phyloP scores from a whole-genome alignment of 1,140 invertebrate species.

The Orius laevigatus region DNA sequence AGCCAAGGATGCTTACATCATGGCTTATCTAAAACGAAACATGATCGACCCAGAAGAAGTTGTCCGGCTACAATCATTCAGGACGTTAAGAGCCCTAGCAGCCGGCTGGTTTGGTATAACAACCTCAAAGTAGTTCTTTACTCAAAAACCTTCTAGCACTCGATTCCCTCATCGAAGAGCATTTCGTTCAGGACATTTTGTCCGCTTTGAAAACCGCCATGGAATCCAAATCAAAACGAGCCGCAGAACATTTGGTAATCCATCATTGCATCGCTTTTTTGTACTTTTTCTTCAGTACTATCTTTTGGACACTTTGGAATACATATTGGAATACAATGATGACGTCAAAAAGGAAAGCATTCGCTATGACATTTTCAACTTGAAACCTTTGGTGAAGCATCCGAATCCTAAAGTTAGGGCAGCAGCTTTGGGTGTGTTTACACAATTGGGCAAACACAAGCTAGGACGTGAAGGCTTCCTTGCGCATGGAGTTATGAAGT shows the following conservation, averaged over 20 bases:
- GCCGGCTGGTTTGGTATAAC: constrained; percentile 9
- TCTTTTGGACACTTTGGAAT: no score
- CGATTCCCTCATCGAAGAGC: neutral
- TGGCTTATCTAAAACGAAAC: neutral
- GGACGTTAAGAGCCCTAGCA: neutral
- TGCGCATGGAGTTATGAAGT: neutral
- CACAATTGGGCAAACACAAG: neutral
- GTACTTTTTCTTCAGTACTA: no score
- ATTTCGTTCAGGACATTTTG: neutral
- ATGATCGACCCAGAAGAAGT: constrained; percentile 1
- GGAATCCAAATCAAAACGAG: no score
- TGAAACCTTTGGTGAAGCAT: neutral
- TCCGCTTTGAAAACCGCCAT: no score
- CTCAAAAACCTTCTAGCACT: neutral
- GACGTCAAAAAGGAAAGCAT: no score
- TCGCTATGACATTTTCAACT: no score
- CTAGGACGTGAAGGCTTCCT: no score
- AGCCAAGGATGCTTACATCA: constrained; percentile 1
- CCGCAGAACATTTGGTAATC: no score
- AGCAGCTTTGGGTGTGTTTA: neutral
- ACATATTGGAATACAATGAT: no score
- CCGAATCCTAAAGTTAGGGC: neutral
- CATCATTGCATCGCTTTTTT: no score
- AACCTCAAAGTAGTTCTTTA: constrained; percentile 1
- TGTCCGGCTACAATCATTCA: constrained; percentile 1